phyloP scores from a whole-genome alignment of 2,797 vertebrate genomes.

The Hydrocynus forskahlii region DNA sequence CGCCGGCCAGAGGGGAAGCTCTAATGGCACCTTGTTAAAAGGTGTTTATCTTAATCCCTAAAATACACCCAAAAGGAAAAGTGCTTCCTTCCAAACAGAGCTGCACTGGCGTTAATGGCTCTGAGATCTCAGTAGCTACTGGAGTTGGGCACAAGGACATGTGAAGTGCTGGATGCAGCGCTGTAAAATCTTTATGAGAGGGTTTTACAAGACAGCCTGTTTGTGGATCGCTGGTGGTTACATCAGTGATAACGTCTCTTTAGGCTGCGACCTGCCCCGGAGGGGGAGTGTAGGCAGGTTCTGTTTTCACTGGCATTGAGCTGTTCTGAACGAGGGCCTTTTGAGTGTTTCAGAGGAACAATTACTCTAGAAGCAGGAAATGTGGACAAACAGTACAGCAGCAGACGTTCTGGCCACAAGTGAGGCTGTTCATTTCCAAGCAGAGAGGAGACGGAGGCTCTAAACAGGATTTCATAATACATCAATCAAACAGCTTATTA shows the following conservation, averaged over 20 bases:
- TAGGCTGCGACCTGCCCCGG: background rate
- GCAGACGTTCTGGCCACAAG: slow-evolving; percentile 67
- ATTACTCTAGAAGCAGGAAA: slow-evolving; percentile 82
- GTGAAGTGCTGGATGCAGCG: background rate
- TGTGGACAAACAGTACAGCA: slow-evolving; percentile 76
- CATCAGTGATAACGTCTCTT: slow-evolving; percentile 15
- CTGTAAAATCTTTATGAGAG: slow-evolving; percentile 6
- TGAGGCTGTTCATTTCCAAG: slow-evolving; percentile 39
- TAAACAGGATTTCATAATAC: slow-evolving; percentile 33
- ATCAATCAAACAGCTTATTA: slow-evolving; percentile 34
- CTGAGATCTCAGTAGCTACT: slow-evolving; percentile 51
- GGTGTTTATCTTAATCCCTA: slow-evolving; percentile 82
- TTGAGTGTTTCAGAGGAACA: slow-evolving; percentile 71
- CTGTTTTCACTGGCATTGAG: slow-evolving; percentile 81
- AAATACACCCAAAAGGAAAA: slow-evolving; percentile 79
- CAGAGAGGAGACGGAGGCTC: slow-evolving; percentile 30
- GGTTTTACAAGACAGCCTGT: background rate
- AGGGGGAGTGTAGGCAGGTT: slow-evolving; percentile 61
- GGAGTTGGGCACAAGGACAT: background rate
- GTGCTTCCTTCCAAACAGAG: slow-evolving; percentile 79
- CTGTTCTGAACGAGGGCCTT: slow-evolving; percentile 73
- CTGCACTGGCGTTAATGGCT: slow-evolving; percentile 62
- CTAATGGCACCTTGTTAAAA: slow-evolving; percentile 80
- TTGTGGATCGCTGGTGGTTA: background rate
- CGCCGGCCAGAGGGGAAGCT: slow-evolving; percentile 67